Percentiles rank a stretch among this genome's conserved stretches.
phyloP scores from a whole-genome alignment of 2,113 vertebrate genomes.

The Oxyura jamaicensis region DNA sequence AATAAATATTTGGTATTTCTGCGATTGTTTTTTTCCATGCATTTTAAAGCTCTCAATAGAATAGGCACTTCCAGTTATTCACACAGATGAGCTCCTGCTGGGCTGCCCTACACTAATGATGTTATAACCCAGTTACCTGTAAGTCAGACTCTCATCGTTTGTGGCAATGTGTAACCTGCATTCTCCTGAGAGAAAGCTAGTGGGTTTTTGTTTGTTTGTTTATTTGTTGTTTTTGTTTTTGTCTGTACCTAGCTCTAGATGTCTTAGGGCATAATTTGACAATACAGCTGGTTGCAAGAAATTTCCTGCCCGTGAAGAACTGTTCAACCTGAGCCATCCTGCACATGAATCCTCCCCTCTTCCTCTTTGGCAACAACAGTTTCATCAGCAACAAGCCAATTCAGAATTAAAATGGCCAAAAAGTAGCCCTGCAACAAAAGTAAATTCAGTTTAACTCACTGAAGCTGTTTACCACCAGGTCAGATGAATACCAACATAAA shows the following conservation, averaged over 20 bases:
- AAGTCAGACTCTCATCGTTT: not conserved
- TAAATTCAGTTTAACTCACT: not conserved
- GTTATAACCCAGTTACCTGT: not conserved
- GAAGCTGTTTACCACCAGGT: not conserved
- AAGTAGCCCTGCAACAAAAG: not conserved
- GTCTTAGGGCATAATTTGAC: not conserved
- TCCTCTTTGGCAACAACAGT: not conserved
- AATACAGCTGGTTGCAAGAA: not conserved
- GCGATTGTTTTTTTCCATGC: not conserved
- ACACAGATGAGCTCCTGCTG: not conserved
- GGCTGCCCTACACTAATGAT: not conserved
- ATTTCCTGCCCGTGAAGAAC: not conserved
- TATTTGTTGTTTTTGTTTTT: not conserved
- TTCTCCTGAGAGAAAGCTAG: not conserved
- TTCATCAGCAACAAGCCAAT: not conserved
- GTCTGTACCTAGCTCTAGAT: not conserved
- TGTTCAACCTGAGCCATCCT: not conserved
- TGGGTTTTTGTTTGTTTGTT: no score
- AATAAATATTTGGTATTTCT: not conserved
- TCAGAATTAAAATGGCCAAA: not conserved
- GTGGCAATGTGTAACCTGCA: not conserved
- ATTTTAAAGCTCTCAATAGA: not conserved
- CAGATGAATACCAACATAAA: not conserved
- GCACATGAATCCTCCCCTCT: not conserved
- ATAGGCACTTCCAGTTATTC: not conserved